Base-by-base conservation (phyloP, 2,888 invertebrate species). In the Prostheceraeus crozeri region DNA sequence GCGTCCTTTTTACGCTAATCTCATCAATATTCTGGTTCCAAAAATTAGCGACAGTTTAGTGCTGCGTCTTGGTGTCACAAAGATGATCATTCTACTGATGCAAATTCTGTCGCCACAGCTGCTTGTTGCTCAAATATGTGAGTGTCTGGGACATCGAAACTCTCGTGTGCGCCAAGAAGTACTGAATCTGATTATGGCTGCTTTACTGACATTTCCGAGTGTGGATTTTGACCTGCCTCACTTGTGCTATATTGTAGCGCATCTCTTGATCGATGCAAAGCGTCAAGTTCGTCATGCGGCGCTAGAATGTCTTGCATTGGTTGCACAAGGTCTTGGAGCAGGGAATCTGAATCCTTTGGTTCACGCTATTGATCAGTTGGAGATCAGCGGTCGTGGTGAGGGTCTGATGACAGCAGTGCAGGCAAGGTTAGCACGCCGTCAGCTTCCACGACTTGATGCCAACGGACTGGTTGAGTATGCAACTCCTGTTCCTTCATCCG, bases 391-490 rank as follows among this genome's bases (percentile, higher is more conserved):
- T 3, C 73, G 72, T 30, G 75, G 71, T 2, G 75, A 75, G 36
- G 79, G 79, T 16, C 70, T 79, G 0, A 71, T 83, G 70, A 81
- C 81, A 19, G 85, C 85, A 1, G 82, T 86, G n/a, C 82, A 84
- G 70, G 83, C 84, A 10, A 81, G 87, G 57, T 77, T 88, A 40
- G 82, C 85, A 1, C 80, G 87, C 62, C 82, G 84, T 66, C 83
- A 85, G 67, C 77, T 87, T 56, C 87, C 87, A 0, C 78, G 82
- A 56, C 53, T 83, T 27, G 83, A 83, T 60, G 75, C 80, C 11
- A 85, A 86, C 69, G 86, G 86, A 6, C 80, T 83, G 25, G 82
- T 88, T 3, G 81, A 85, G 64, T 87, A 87, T 73, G 83, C 85
- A 6, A 77, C 84, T n/a, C 82, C 82, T 65, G 77, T 83, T 55